Percentiles rank a stretch among this genome's conserved stretches.
These are phyloP conservation scores for Sturnira hondurensis DNA, from an alignment of 2,113 vertebrate genomes.

Conservation along the genomic window DNA sequence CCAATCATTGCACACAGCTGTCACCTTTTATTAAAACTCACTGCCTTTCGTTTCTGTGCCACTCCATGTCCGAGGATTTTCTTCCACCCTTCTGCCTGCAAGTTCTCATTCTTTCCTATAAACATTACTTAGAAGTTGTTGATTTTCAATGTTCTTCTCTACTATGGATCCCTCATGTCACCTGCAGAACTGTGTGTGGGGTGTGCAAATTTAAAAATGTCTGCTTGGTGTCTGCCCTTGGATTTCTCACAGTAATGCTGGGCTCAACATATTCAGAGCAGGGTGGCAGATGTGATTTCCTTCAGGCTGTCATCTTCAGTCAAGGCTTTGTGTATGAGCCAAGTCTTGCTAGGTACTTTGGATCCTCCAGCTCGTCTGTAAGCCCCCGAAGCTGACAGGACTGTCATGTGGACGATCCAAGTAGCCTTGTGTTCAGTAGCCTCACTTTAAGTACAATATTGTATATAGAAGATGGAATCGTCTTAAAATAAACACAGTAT, in stretches of 20 bases:
- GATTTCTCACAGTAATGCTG: neutral
- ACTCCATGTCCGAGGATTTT: neutral
- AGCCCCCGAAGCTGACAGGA: neutral
- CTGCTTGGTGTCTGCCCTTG: neutral
- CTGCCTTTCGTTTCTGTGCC: neutral
- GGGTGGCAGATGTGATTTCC: neutral
- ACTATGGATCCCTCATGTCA: neutral
- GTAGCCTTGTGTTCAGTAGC: neutral
- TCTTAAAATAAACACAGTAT: neutral
- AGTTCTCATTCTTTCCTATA: neutral
- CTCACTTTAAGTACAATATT: neutral
- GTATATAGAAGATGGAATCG: neutral
- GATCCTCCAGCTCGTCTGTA: neutral
- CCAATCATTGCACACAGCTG: neutral
- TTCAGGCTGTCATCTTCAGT: neutral
- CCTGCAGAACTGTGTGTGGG: neutral
- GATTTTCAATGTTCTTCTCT: neutral
- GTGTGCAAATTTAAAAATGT: slow-evolving; percentile 18
- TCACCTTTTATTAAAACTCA: neutral
- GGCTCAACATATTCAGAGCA: neutral
- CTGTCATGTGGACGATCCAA: accelerated
- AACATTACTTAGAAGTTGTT: neutral
- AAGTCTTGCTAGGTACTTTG: neutral
- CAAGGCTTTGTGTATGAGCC: neutral
- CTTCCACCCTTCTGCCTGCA: neutral